Conservation (phyloP, 2,797 vertebrate species). For the Myotis vivesi region DNA sequence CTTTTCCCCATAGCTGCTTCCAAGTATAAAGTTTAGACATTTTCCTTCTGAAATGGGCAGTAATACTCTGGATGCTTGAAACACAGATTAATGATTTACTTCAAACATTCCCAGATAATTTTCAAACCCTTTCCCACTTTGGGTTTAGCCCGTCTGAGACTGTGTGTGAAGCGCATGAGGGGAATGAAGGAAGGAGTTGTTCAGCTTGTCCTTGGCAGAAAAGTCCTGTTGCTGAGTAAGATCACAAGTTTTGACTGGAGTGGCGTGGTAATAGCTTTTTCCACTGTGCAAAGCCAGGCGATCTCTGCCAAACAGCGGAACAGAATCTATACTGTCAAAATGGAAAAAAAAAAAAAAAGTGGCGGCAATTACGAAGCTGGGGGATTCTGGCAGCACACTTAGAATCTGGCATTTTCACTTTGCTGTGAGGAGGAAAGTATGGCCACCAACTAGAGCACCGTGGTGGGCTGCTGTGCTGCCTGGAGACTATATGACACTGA, state of each 20-base stretch:
- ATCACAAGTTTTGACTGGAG: slow-evolving; percentile 51
- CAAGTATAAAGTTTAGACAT: neutral
- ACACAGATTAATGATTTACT: neutral
- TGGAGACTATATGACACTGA: neutral
- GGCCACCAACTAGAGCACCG: too few relatives aligned
- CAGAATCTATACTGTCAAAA: slow-evolving; percentile 50
- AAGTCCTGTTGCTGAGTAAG: slow-evolving; percentile 26
- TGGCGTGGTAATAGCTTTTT: slow-evolving; percentile 62
- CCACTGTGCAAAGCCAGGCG: slow-evolving; percentile 46
- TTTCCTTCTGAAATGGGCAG: neutral
- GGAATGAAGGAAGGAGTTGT: slow-evolving; percentile 44
- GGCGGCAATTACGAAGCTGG: neutral
- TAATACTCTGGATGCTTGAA: neutral
- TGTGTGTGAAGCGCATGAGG: neutral
- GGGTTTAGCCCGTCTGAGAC: neutral
- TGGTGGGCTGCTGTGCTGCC: neutral
- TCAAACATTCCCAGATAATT: slow-evolving; percentile 10
- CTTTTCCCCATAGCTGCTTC: neutral
- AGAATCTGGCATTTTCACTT: neutral
- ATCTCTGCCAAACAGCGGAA: slow-evolving; percentile 41
- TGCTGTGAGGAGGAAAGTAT: neutral
- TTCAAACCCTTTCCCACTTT: neutral
- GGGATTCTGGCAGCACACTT: neutral
- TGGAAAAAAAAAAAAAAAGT: neutral
- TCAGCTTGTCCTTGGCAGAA: slow-evolving; percentile 46